A percentile compares a stretch with the other conserved stretches of the same genome.
phyloP scores from a whole-genome alignment of 2,888 invertebrate genomes.

The Chymomyza caudatula region DNA sequence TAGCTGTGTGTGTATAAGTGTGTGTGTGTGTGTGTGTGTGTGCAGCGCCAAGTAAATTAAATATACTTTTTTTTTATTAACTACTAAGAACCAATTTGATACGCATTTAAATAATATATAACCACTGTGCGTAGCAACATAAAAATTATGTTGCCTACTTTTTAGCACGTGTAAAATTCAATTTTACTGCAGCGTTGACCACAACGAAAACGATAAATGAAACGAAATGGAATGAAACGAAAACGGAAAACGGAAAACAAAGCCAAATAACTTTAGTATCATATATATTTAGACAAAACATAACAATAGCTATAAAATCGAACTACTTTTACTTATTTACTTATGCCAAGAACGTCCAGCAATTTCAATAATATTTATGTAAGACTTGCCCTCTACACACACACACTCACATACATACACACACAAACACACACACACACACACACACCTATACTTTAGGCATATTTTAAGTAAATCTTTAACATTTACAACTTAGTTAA shows the following conservation, averaged over 20 bases:
- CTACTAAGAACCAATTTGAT: constrained; percentile 73
- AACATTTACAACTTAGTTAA: constrained; percentile 59
- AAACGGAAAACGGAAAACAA: constrained; percentile 22
- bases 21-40: constrained; percentile 18
- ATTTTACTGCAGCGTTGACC: constrained; percentile 51
- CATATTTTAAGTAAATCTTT: constrained; percentile 52
- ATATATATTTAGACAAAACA: not conserved
- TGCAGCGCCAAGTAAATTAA: constrained; percentile 63
- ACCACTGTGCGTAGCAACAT: constrained; percentile 14
- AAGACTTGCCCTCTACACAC: constrained; percentile 33
- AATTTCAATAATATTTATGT: constrained; percentile 70
- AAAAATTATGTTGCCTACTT: constrained; percentile 27
- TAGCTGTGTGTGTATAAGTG: constrained; percentile 16
- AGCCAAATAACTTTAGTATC: constrained; percentile 66
- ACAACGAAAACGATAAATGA: not conserved
- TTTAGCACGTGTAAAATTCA: constrained; percentile 56
- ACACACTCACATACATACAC: constrained; percentile 4
- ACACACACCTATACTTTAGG: constrained; percentile 13
- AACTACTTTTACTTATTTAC: constrained; percentile 63
- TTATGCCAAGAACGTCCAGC: constrained; percentile 72
- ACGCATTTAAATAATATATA: constrained; percentile 67
- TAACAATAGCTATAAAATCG: constrained; percentile 47
- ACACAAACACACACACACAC: constrained; percentile 3
- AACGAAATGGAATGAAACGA: constrained; percentile 7
- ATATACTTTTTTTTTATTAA: constrained; percentile 72